A percentile compares a stretch with the other conserved stretches of the same genome.
Evolutionary conservation across 2,888 invertebrate genomes (phyloP).

Genomic region (Chydorus sphaericus): DNA sequence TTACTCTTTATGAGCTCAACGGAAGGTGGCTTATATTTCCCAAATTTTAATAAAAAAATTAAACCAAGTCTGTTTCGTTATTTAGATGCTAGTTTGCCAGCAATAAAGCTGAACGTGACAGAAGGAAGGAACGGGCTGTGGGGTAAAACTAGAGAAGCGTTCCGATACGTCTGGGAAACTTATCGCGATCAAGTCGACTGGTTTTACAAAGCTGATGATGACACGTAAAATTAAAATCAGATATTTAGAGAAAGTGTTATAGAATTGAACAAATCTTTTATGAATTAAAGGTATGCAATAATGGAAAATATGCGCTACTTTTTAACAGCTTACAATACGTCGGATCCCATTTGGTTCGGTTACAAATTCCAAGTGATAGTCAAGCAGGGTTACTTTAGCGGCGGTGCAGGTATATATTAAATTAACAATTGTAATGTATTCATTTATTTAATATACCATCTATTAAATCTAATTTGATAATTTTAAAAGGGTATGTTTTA

Average conservation of each 20-base stretch:
- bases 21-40: neutral
- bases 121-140: conserved; percentile 92
- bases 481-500: conserved; percentile 63
- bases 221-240: conserved; percentile 48
- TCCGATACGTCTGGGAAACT: conserved; percentile 69
- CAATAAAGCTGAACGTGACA: conserved; percentile 63
- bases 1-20: neutral
- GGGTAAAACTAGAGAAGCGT: conserved; percentile 94
- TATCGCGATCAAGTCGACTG: conserved; percentile 79
- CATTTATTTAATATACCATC: neutral
- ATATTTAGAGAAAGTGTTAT: neutral
- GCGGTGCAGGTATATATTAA: conserved; percentile 48
- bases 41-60: no score
- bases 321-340: conserved; percentile 56
- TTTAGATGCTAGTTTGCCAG: conserved; percentile 54
- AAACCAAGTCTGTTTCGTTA: no score
- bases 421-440: neutral
- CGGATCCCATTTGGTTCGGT: conserved; percentile 73
- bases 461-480: neutral
- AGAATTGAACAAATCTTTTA: neutral
- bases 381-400: conserved; percentile 78
- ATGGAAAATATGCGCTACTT: conserved; percentile 88
- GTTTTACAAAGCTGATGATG: conserved; percentile 97
- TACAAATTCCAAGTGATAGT: conserved; percentile 75
- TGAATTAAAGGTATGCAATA: conserved; percentile 59